These are phyloP conservation scores for Eleginops maclovinus DNA, from an alignment of 2,113 vertebrate genomes.

Conservation along the genomic window DNA sequence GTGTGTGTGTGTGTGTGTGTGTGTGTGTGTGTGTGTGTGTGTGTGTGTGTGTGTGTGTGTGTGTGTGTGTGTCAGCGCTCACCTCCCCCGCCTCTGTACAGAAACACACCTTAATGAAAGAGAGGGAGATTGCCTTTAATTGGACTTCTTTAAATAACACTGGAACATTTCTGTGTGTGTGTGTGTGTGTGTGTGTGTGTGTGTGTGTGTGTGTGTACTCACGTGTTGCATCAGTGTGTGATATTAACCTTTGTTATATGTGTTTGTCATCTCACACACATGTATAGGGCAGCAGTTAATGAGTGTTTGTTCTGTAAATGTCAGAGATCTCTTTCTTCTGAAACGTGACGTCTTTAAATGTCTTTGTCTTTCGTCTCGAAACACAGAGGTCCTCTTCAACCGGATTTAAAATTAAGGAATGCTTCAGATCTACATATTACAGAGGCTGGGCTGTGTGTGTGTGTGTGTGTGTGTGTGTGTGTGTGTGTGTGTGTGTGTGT, in stretches of 20 bases:
- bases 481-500: too few relatives aligned
- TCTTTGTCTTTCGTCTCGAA: too few relatives aligned
- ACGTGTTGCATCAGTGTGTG: background rate
- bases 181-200: slow-evolving; percentile 2
- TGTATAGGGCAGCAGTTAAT: too few relatives aligned
- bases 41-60: too few relatives aligned
- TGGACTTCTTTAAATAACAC: slow-evolving; percentile 81
- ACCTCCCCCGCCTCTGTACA: slow-evolving; percentile 63
- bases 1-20: slow-evolving; percentile 2
- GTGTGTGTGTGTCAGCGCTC: slow-evolving; percentile 51
- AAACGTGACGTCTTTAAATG: too few relatives aligned
- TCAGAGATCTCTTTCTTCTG: too few relatives aligned
- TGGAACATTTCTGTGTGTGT: slow-evolving; percentile 30
- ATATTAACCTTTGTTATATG: slow-evolving; percentile 14
- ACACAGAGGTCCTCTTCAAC: too few relatives aligned
- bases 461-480: too few relatives aligned
- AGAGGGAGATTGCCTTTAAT: slow-evolving; percentile 81
- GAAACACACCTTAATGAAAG: slow-evolving; percentile 80
- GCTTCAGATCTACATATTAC: too few relatives aligned
- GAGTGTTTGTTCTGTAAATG: too few relatives aligned
- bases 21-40: slow-evolving; percentile 52
- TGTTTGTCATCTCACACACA: slow-evolving; percentile 21
- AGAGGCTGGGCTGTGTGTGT: too few relatives aligned
- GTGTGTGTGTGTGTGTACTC: background rate
- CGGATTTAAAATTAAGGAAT: too few relatives aligned